Evolutionary conservation across 53 echinoderm and acorn worm genomes (phyloP), one percentile per base, ranked within the genome.

Genomic region (Echinometra lucunter): DNA sequence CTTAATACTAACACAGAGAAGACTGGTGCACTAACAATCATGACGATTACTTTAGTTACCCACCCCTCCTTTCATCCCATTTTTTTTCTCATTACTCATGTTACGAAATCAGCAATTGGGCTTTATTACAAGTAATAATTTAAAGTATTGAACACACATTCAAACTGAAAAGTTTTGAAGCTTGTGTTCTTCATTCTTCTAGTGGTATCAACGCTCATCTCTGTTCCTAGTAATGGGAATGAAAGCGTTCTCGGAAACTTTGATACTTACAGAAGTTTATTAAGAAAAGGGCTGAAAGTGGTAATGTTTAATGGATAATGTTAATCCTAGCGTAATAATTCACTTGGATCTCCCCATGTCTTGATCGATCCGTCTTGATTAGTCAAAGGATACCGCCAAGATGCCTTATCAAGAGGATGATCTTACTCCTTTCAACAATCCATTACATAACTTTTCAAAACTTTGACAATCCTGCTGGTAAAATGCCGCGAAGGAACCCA

Each of bases 291-390:
- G 78, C 78, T 78, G 38, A 6, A 42, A 78, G 42, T 42, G 78
- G 19, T 78, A 40, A 47, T 85, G 23, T 85, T 85, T 47, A 85
- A 85, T 85, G 85, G 85, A 85, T 89, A 60, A 89, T 15, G 89
- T 89, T 60, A 58, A 89, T 45, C 89, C 89, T 60, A 89, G 89
- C 89, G 89, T 60, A 60, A 30, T 89, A 89, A 89, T 60, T 35
- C 85, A 47, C 85, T 18, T 15, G 45, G 60, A 89, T 37, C 35
- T 89, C 40, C 63, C 38, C 60, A 58, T 60, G 89, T 89, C 89
- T 60, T 89, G 89, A 89, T 89, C 89, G 63, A 89, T 60, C 17
- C 15, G 18, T 23, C 47, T 89, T 89, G 89, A 89, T 89, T 89
- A 30, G 60, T 89, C 89, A 89, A 89, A 89, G 37, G 57, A 60